phyloP scores from a whole-genome alignment of 1,140 invertebrate species.

The Oppia nitens region DNA sequence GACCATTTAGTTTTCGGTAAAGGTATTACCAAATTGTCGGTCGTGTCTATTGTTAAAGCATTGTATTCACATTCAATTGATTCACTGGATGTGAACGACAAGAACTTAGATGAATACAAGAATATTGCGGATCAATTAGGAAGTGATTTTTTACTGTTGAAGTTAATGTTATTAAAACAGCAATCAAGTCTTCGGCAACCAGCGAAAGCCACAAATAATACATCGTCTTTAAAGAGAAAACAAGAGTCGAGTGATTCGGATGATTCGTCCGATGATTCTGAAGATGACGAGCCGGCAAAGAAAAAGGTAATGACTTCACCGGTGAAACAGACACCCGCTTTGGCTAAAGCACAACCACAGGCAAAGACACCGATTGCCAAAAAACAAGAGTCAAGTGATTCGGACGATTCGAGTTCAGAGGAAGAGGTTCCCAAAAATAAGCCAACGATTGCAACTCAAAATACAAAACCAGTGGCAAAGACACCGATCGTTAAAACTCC shows the following conservation, averaged over 20 bases:
- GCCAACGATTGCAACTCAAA: not conserved
- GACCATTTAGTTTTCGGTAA: no score
- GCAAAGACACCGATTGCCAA: not conserved
- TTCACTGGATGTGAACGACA: not conserved
- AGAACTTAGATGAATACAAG: not conserved
- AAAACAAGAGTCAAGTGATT: not conserved
- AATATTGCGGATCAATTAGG: not conserved
- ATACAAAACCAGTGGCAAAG: not conserved
- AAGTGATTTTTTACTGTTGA: not conserved
- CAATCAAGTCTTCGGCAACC: no score
- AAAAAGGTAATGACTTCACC: no score
- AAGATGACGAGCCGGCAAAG: not conserved
- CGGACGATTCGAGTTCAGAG: not conserved
- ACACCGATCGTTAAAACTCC: not conserved
- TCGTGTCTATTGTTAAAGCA: not conserved
- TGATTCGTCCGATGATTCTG: constrained; percentile 11
- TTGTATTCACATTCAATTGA: no score
- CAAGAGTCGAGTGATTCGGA: constrained; percentile 9
- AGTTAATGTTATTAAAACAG: not conserved
- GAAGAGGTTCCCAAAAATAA: not conserved
- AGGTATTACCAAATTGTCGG: no score
- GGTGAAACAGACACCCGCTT: not conserved
- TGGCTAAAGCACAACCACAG: not conserved
- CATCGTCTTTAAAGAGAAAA: not conserved
- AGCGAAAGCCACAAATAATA: not conserved